Conservation (phyloP, 2,888 invertebrate species). For the Erebia palarica region DNA sequence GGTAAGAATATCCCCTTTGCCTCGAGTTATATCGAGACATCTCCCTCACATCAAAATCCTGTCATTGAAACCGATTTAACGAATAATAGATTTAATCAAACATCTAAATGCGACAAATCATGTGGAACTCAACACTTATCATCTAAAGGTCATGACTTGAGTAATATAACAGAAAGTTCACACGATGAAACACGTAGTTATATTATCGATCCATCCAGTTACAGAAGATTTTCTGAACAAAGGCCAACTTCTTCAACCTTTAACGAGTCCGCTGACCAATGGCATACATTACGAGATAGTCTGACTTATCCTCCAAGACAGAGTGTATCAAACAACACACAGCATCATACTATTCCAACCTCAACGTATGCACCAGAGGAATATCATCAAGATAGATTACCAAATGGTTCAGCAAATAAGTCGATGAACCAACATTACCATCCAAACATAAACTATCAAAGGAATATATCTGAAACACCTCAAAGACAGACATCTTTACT, state of each 20-base stretch:
- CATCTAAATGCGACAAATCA: constrained; percentile 20
- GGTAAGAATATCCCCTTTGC: constrained; percentile 42
- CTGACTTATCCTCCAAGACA: constrained; percentile 7
- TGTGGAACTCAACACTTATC: not conserved
- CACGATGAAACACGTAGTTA: not conserved
- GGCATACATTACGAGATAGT: constrained; percentile 35
- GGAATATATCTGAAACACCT: not conserved
- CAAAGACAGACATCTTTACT: not conserved
- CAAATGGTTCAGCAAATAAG: not conserved
- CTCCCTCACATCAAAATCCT: not conserved
- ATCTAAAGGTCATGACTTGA: not conserved
- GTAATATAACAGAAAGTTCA: not conserved
- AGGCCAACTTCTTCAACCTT: constrained; percentile 29
- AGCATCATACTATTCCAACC: not conserved
- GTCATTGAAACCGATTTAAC: not conserved
- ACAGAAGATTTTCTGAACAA: constrained; percentile 26
- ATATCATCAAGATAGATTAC: not conserved
- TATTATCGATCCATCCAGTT: constrained; percentile 29
- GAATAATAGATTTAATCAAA: constrained; percentile 24
- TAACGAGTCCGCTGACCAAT: constrained; percentile 26
- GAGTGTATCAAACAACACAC: constrained; percentile 17
- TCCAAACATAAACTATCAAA: constrained; percentile 11
- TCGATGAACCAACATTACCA: not conserved
- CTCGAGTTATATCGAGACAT: constrained; percentile 37
- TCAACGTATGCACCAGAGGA: not conserved